Percentiles rank a stretch among this genome's conserved stretches.
Evolutionary conservation across 2,888 invertebrate species (phyloP).

Genomic region (Rhingia rostrata): DNA sequence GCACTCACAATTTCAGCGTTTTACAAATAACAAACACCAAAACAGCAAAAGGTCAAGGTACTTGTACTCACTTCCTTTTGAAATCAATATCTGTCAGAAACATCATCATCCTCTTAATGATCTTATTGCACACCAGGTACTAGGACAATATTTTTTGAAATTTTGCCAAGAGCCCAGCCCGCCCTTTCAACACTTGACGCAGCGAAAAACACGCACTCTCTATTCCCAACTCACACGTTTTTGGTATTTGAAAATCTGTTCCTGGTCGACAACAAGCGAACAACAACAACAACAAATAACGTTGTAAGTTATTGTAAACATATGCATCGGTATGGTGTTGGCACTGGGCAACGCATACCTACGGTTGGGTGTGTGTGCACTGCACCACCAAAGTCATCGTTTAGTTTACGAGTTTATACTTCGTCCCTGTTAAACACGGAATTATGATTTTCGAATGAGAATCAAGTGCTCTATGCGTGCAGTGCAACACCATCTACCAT

Average conservation of each 20-base stretch:
- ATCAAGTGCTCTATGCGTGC: not conserved
- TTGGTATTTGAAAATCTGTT: not conserved
- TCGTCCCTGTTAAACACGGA: not conserved
- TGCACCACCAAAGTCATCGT: not conserved
- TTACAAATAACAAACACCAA: not conserved
- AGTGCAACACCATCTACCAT: not conserved
- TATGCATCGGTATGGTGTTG: not conserved
- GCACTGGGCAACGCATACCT: not conserved
- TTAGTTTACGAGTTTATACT: not conserved
- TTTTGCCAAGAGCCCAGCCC: constrained; percentile 2
- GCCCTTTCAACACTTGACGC: constrained; percentile 1
- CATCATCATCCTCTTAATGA: not conserved
- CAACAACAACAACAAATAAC: not conserved
- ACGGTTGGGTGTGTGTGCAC: not conserved
- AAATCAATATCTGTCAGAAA: constrained; percentile 3
- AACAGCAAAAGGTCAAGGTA: constrained; percentile 1
- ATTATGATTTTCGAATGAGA: not conserved
- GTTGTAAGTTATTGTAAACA: not conserved
- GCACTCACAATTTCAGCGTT: not conserved
- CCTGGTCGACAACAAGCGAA: not conserved
- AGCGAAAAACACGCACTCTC: not conserved
- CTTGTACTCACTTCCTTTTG: not conserved
- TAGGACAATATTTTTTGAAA: not conserved
- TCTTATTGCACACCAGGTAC: constrained; percentile 1
- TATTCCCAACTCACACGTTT: not conserved